Evolutionary conservation across 2,113 vertebrate genomes (phyloP).

Genomic region (Felis catus): F.catus_Fca126_mat1.0 CM031416.1:96188501-96189000

Average conservation of each 20-base stretch:
- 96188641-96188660: not conserved
- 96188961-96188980: not conserved
- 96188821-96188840: not conserved
- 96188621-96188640: not conserved
- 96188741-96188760: not conserved
- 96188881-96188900: not conserved
- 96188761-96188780: not conserved
- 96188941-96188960: conserved; percentile 1
- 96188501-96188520: not conserved
- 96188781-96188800: not conserved
- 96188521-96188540: not conserved
- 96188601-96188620: not conserved
- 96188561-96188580: not conserved
- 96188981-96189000: not conserved
- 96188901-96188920: not conserved
- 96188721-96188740: not conserved
- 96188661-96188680: not conserved
- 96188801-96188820: not conserved
- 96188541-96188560: not conserved
- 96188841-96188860: not conserved
- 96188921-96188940: not conserved
- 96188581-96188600: not conserved
- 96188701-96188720: not conserved
- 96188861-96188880: not conserved
- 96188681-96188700: not conserved